Evolutionary conservation across 2,888 invertebrate genomes (phyloP).

Genomic region (Napeogenes inachia): DNA sequence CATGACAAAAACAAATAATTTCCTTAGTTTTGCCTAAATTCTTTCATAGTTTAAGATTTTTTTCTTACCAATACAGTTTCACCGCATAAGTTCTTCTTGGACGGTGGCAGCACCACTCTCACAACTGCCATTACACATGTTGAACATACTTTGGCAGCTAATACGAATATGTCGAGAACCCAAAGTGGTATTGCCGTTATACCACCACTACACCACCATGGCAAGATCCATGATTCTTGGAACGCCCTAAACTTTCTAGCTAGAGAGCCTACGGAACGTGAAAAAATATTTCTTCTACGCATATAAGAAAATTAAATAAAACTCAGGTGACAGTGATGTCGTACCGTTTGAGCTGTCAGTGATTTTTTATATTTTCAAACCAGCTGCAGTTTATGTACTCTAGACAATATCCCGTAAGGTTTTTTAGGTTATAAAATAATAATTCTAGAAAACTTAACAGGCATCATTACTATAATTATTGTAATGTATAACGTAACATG

Average conservation of each 20-base stretch:
- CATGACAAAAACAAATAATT: too few species aligned
- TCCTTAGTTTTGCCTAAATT: too few species aligned
- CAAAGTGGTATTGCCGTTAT: constrained; percentile 56
- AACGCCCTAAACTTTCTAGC: constrained; percentile 62
- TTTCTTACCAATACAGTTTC: constrained; percentile 62
- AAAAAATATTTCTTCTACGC: constrained; percentile 59
- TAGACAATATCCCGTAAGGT: too few species aligned
- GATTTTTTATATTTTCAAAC: not conserved
- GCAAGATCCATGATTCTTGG: constrained; percentile 66
- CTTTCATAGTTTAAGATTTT: not conserved
- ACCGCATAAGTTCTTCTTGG: constrained; percentile 63
- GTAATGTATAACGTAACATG: too few species aligned
- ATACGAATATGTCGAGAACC: constrained; percentile 58
- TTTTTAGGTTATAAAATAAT: too few species aligned
- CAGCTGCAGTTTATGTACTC: not conserved
- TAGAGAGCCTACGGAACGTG: constrained; percentile 49
- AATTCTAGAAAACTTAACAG: too few species aligned
- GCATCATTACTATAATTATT: too few species aligned
- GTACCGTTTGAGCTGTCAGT: not conserved
- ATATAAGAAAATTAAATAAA: constrained; percentile 38
- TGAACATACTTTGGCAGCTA: constrained; percentile 59
- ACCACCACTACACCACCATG: constrained; percentile 66
- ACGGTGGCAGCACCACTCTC: constrained; percentile 55
- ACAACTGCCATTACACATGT: constrained; percentile 53
- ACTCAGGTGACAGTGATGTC: constrained; percentile 1